Base-by-base conservation (phyloP, 2,888 invertebrate species). In the Agrotis ipsilon region DNA sequence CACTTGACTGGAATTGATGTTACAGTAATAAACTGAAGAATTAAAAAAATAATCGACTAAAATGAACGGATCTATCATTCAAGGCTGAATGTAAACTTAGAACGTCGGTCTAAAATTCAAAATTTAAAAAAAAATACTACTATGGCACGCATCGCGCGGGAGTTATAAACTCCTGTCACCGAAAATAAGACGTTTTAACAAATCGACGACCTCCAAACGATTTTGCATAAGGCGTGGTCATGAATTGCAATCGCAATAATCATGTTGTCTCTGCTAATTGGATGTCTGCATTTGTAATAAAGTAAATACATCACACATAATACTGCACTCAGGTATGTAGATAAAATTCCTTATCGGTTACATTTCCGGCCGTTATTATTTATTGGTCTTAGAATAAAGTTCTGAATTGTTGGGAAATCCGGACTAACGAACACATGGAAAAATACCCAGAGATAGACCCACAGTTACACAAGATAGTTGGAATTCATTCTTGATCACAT, bases 331-430 rank as follows among this genome's bases (percentile, higher is more conserved):
- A 68, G 59, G 61, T 73, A 67, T 27, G 45, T 49, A 39, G 24
- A 69, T 75, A 63, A 66, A 71, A 77, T 51, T 65, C 51, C 46
- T 73, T 83, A 85, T 81, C 66, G 27, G 24, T 64, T 55, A 19
- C 43, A 59, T 75, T 59, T 83, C 75, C 75, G 78, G 57, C 39
- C 48, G 64, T 71, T 68, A 82, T 69, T 63, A 49, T 76, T 72
- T 68, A 72, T 71, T 54, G 32, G 32, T 39, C 48, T 51, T 58
- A 59, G 24, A 71, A 61, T n/a, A n/a, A n/a, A 18, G 61, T 52
- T 72, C 61, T 45, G 57, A 59, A 78, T 82, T 66, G 14, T 71
- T 63, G 51, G 65, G 52, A 62, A 80, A 63, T 49, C 69, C 68
- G 39, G 13, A 27, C 54, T 51, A 27, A 48, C 13, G 45, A 43